Conservation (phyloP, 1,140 invertebrate species). For the Bombus haemorrhoidalis region DNA sequence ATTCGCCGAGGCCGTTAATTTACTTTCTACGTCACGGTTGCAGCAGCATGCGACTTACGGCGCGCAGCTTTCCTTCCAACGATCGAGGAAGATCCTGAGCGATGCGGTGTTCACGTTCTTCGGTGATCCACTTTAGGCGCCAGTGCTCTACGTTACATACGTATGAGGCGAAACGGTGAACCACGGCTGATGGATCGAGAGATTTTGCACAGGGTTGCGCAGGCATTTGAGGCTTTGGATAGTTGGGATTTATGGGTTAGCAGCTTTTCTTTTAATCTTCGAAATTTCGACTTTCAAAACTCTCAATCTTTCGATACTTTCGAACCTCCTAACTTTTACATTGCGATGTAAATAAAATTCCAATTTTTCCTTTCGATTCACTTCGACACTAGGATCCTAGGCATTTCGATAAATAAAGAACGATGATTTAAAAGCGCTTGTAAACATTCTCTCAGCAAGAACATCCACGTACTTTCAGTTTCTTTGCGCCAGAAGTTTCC, state of each 20-base stretch:
- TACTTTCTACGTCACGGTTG: conserved; percentile 68
- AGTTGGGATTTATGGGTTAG: neutral
- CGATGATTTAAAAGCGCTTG: neutral
- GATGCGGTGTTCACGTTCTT: neutral
- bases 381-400: too few relatives aligned
- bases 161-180: neutral
- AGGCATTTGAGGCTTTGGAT: neutral
- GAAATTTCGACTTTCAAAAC: neutral
- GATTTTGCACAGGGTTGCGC: too few relatives aligned
- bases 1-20: conserved; percentile 64
- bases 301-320: neutral
- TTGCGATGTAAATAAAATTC: neutral
- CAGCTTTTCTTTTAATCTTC: neutral
- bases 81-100: neutral
- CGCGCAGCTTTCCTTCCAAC: neutral
- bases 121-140: neutral
- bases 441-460: neutral
- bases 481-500: neutral
- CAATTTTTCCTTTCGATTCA: neutral
- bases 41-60: conserved; percentile 37
- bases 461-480: neutral
- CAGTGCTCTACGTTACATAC: neutral
- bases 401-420: neutral
- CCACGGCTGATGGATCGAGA: too few relatives aligned
- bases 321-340: neutral